Base-by-base conservation (phyloP, 2,797 vertebrate genomes). In the Sus cebifrons region DNA sequence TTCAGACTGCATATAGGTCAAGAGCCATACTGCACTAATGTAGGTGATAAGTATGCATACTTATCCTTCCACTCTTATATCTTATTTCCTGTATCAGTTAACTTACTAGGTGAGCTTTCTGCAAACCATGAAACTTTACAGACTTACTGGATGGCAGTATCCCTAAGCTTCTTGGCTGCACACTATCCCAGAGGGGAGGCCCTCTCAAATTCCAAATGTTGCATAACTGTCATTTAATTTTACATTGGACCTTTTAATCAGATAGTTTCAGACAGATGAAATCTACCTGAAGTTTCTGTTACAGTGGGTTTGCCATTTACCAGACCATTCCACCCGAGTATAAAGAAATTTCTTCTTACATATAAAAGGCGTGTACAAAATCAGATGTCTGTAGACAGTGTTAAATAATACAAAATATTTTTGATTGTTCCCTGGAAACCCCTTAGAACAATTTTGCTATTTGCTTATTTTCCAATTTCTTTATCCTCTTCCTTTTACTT, bases 401-500 rank as follows among this genome's bases (percentile, higher is more conserved):
- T 21, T 92, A 91, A 88, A 29, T 70, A 62, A 90, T 44, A 20
- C 36, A 77, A 70, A 88, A 4, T 6, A 44, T 44, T 71, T 73
- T 79, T 58, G 2, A 82, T 12, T 91, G 54, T 71, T 85, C 36
- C 5, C 62, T 81, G 44, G 52, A 81, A 11, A 96, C 4, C 2
- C 1, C 20, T 60, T 81, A 60, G 17, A 81, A 81, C 54, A 67
- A 44, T 58, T 64, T 81, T 81, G 23, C 14, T 56, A 29, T 91
- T 68, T 74, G 13, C 2, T 8, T 85, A 87, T 93, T 91, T 54
- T 60, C 36, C 15, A 79, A 52, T 84, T 81, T 7, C 3, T 79
- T 11, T n/a, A 27, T 79, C 40, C n/a, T 93, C 85, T 81, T 64
- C 25, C 84, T 91, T 79, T 79, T 44, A 32, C 73, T 96, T 29